Conservation (phyloP, 2,797 vertebrate genomes). For the Loris lydekkerianus region DNA sequence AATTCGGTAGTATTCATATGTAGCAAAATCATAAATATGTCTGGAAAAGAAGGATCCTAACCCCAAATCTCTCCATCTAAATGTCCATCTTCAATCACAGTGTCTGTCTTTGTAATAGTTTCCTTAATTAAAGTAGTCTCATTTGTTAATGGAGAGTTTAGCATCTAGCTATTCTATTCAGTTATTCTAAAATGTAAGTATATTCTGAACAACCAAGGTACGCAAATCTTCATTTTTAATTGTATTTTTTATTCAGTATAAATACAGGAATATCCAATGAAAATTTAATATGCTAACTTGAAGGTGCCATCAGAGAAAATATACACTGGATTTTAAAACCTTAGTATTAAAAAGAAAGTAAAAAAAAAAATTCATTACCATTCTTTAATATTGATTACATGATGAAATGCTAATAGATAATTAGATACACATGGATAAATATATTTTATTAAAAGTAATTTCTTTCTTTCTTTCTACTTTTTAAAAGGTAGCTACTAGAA, state of each 20-base stretch:
- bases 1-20: background rate
- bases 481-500: background rate
- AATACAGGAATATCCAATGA: background rate
- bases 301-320: background rate
- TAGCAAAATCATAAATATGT: background rate
- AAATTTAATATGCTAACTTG: background rate
- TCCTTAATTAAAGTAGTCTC: background rate
- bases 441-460: background rate
- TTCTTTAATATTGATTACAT: constrained; percentile 1
- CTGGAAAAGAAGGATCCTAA: background rate
- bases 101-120: background rate
- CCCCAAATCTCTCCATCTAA: background rate
- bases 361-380: background rate
- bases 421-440: background rate
- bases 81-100: background rate
- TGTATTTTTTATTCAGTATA: background rate
- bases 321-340: background rate
- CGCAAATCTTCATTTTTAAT: background rate
- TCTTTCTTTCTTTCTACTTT: background rate
- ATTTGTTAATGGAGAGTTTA: background rate
- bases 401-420: constrained; percentile 16
- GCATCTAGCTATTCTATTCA: background rate
- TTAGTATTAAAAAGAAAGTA: background rate
- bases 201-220: background rate
- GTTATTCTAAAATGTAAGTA: background rate